Evolutionary conservation across 2,113 vertebrate species (phyloP), one percentile per base, ranked within the genome.

Genomic region (Xiphias gladius): DNA sequence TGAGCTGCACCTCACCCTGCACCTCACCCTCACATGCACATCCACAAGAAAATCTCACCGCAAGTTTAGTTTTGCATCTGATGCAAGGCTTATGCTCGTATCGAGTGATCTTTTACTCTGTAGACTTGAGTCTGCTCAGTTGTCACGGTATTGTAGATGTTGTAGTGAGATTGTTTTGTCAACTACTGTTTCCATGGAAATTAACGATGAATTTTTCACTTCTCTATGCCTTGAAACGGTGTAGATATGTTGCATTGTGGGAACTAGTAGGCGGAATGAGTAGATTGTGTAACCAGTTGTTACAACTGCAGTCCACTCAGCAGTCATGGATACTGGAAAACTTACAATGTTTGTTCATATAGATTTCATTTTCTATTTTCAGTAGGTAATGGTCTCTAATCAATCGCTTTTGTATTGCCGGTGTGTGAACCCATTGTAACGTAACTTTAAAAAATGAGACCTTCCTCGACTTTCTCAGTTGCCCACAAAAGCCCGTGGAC

Each of bases 1-100:
- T 86, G 59, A 80, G 62, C 80, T 76, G 48, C 82, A 73, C 73
- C 50, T 83, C 73, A 46, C 55, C 24, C 30, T n/a, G n/a, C n/a
- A n/a, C n/a, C n/a, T 35, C 32, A 35, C 32, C 28, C 26, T 61
- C 50, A 32, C 50, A 52, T 24, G n/a, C n/a, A 14, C 63, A 61
- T 20, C 17, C 52, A 55, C 52, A 24, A 24, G 10, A 13, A 46
- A 43, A 19, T 26, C 22, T 32, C 46, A 35, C 14, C 24, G 20
- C 28, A 10, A 58, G 41, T 43, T 48, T 10, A 5, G 13, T 52
- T 46, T 57, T 2, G 4, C 17, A 1, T 8, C 61, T 24, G 4
- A 22, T 54, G 24, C 12, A 28, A 17, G 59, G 76, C 48, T 63
- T 74, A 78, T 39, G 28, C 1, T 81, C n/a, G 8, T 17, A 22